These are phyloP conservation scores for Chaenogobius annularis DNA, from an alignment of 2,113 vertebrate genomes.

Conservation along the genomic window DNA sequence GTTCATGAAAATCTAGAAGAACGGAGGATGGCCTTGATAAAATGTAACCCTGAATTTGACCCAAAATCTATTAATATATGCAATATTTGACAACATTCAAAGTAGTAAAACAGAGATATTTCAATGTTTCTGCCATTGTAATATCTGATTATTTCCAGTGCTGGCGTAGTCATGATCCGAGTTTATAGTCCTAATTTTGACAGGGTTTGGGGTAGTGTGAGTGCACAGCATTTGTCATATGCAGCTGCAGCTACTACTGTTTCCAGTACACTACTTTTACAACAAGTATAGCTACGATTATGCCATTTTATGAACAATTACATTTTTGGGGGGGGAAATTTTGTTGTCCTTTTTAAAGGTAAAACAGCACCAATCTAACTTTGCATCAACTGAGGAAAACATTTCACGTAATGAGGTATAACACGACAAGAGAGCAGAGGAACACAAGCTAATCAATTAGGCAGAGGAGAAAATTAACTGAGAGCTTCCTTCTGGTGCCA, in stretches of 20 bases:
- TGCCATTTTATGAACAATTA: neutral
- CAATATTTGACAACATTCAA: neutral
- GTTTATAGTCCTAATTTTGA: neutral
- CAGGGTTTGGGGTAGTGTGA: too few relatives aligned
- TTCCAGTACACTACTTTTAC: too few relatives aligned
- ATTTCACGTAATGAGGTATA: conserved; percentile 38
- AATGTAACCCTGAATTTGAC: conserved; percentile 16
- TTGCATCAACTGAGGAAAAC: conserved; percentile 27
- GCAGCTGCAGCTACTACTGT: too few relatives aligned
- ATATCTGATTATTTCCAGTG: too few relatives aligned
- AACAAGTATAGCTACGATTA: neutral
- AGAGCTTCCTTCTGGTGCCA: conserved; percentile 31
- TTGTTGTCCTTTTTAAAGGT: neutral
- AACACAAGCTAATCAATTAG: conserved; percentile 54
- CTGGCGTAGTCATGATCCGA: too few relatives aligned
- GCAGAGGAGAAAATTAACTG: conserved; percentile 37
- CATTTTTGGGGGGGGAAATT: too few relatives aligned
- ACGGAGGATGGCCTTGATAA: conserved; percentile 46
- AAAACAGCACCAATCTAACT: conserved; percentile 15
- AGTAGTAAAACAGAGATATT: neutral
- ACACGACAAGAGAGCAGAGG: conserved; percentile 26
- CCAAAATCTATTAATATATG: neutral
- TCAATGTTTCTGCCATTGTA: neutral
- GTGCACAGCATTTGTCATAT: too few relatives aligned
- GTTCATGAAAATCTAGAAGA: conserved; percentile 54